Evolutionary conservation across 2,888 invertebrate species (phyloP), one percentile per base, ranked within the genome.

Genomic region (Mythimna ferrago): DNA sequence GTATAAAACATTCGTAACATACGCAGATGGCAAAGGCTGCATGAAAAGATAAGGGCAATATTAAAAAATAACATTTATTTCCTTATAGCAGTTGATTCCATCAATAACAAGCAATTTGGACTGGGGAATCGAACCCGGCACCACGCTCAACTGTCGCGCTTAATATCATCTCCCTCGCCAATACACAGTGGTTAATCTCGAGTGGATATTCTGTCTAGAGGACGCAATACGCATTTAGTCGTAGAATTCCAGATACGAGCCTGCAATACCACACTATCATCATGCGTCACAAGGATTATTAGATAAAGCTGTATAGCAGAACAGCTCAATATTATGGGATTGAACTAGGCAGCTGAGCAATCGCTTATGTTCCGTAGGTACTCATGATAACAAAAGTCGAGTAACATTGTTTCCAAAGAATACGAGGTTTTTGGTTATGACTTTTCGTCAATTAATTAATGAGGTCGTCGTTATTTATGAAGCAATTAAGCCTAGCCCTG

Each of bases 391-490:
- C 63, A 44, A 19, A 73, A 62, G 10, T 21, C 32, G 14, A 21
- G 2, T 1, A 38, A 48, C 9, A 26, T 16, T 19, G 11, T 54
- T 32, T 9, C 26, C 21, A n/a, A 10, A 38, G 6, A 71, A 61
- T 16, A 32, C 26, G 14, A 26, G 35, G 4, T 26, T 32, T 14
- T 2, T 44, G 9, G 6, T 21, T 44, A 16, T 56, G 19, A 19
- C 32, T 76, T 67, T 53, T 16, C 60, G 44, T 7, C 53, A 78
- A 69, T 73, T 54, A 60, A 54, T 44, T 44, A 70, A 70, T 60
- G 58, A 48, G 19, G 67, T 21, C 16, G 9, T 26, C 44, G 35
- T 60, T 44, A 16, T 44, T 53, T 77, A 74, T 21, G 26, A 38
- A 54, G 53, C 26, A 60, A 53, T 60, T 19, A 54, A n/a, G 26